Percentiles rank a stretch among this genome's conserved stretches.
Evolutionary conservation across 2,113 vertebrate species (phyloP).

Genomic region (Loxodonta africana): DNA sequence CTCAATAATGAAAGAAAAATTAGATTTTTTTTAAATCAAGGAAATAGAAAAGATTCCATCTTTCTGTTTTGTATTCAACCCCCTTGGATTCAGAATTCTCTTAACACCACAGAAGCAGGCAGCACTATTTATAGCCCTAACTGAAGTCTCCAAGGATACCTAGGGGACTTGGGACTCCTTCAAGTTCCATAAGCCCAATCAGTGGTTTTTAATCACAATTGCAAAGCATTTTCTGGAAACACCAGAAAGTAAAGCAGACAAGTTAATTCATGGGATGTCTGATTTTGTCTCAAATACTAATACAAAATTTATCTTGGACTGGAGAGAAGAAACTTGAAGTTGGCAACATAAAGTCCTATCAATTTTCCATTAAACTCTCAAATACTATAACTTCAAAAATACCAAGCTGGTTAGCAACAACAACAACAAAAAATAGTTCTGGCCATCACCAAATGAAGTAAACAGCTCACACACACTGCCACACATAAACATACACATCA

Average conservation of each 20-base stretch:
- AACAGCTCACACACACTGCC: neutral
- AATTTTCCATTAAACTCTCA: neutral
- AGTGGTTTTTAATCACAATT: neutral
- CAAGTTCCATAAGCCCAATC: neutral
- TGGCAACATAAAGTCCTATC: neutral
- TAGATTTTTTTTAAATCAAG: neutral
- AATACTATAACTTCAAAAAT: neutral
- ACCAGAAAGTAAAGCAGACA: neutral
- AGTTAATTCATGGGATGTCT: neutral
- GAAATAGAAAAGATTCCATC: neutral
- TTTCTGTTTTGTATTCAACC: neutral
- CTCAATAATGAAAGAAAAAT: neutral
- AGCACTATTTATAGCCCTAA: neutral
- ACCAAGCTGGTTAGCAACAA: neutral
- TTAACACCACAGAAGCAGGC: neutral
- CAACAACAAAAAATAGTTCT: neutral
- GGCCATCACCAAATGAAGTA: neutral
- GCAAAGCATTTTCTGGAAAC: neutral
- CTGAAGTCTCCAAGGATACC: neutral
- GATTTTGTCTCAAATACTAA: neutral
- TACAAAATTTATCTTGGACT: neutral
- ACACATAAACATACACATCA: neutral
- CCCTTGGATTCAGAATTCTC: neutral
- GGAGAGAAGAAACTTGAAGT: neutral
- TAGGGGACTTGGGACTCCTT: neutral